Evolutionary conservation across 2,888 invertebrate genomes (phyloP), one percentile per base, ranked within the genome.

Genomic region (Drosophila paramelanica): DNA sequence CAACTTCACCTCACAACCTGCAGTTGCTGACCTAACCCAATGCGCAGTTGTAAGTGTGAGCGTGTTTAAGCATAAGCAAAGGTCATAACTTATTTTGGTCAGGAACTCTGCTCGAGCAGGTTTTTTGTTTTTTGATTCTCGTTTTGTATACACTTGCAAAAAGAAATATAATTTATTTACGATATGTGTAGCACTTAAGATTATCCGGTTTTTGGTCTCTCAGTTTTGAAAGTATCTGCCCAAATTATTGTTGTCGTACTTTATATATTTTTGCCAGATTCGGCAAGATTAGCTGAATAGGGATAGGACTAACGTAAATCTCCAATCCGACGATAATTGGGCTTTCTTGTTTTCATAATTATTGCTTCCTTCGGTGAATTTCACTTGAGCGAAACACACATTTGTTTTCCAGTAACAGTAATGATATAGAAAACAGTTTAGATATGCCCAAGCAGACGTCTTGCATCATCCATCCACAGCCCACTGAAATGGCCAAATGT

Each of bases 381-480:
- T 64, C 62, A 62, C 62, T 51, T 52, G 51, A 58, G 58, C 46
- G 67, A 50, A 55, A 65, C 66, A 43, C 36, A 64, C 36, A 23
- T 14, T 20, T 43, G 39, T 59, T 23, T 13, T 17, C 27, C 13
- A 1, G 17, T 23, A 46, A 33, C 51, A 46, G n/a, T 67, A 6
- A 4, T 41, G 20, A 23, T 31, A 23, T 39, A 27, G 57, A 25
- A 39, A 41, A 43, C 31, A 45, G 43, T 10, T 61, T 17, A 17
- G 50, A 61, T 20, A 20, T 20, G 20, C 36, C 23, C 39, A 11
- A 46, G 31, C 31, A 7, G 27, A 14, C 36, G 23, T 17, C 61
- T 67, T 67, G 52, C 68, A 53, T 67, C 60, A 68, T 60, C 25
- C 60, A 68, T 60, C 20, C 13, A 23, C 36, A 5, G 17, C 11